Evolutionary conservation across 2,797 vertebrate species (phyloP).

Genomic region (Nothura maculosa): DNA sequence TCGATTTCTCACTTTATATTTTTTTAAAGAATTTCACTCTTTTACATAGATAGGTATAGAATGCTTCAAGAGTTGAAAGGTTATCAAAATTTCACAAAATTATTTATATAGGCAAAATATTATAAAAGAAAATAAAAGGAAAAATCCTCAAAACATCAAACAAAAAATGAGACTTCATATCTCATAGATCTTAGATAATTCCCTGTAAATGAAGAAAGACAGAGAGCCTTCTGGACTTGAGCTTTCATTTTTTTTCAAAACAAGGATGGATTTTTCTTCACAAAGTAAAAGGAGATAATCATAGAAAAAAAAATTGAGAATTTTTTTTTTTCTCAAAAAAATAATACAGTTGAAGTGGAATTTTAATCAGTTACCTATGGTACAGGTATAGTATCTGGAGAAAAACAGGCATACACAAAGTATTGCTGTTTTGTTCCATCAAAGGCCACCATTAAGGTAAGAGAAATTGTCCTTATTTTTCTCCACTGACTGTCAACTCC

Average conservation of each 20-base stretch:
- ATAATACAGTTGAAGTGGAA: not conserved
- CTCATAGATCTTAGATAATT: not conserved
- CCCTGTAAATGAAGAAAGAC: not conserved
- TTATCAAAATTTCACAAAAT: not conserved
- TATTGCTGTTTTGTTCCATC: too few species aligned
- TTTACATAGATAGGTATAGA: not conserved
- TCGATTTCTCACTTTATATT: too few species aligned
- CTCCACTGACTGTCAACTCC: not conserved
- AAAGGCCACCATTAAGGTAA: not conserved
- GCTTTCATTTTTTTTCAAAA: not conserved
- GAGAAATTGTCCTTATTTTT: not conserved
- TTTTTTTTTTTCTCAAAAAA: not conserved
- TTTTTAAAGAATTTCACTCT: not conserved
- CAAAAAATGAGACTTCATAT: accelerated
- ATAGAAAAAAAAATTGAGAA: not conserved
- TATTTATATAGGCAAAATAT: not conserved
- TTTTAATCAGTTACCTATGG: accelerated
- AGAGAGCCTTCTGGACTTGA: too few species aligned
- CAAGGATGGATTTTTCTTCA: not conserved
- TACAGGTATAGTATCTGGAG: not conserved
- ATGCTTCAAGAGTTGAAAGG: not conserved
- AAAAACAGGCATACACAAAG: not conserved
- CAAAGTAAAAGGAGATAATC: not conserved
- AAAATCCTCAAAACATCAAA: not conserved
- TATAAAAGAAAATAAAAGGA: not conserved